phyloP scores from a whole-genome alignment of 2,888 invertebrate genomes.

The Apamea monoglypha region DNA sequence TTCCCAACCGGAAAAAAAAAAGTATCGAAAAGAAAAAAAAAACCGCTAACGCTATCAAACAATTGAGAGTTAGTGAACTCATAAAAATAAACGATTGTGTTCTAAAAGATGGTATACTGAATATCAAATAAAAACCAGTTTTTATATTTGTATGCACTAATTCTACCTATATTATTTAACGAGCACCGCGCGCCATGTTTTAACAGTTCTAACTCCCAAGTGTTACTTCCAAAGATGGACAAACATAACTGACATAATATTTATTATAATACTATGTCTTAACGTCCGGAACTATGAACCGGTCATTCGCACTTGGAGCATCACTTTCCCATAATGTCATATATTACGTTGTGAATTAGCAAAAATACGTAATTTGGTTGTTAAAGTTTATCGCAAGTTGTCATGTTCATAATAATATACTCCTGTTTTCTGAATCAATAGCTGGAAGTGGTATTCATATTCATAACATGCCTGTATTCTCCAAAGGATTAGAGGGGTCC shows the following conservation, averaged over 20 bases:
- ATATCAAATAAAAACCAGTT: background rate
- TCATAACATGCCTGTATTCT: background rate
- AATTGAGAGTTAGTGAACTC: too few species aligned
- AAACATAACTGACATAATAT: slow-evolving; percentile 45
- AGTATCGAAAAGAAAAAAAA: background rate
- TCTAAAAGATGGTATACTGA: background rate
- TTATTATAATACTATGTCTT: slow-evolving; percentile 23
- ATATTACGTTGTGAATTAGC: slow-evolving; percentile 21
- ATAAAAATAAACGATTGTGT: background rate
- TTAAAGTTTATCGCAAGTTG: slow-evolving; percentile 15
- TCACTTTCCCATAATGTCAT: slow-evolving; percentile 49
- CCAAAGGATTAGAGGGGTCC: background rate
- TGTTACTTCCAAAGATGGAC: slow-evolving; percentile 2
- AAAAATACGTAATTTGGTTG: slow-evolving; percentile 33
- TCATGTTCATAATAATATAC: background rate
- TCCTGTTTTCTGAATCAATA: background rate
- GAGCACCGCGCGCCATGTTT: background rate
- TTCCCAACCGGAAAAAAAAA: too few species aligned
- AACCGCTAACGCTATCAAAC: background rate
- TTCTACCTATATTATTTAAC: background rate
- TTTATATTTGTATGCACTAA: background rate
- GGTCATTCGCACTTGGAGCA: slow-evolving; percentile 47
- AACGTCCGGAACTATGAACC: slow-evolving; percentile 33
- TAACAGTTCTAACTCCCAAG: background rate
- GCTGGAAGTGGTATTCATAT: background rate